phyloP scores from a whole-genome alignment of 2,888 invertebrate species.

The Coremacera marginata region DNA sequence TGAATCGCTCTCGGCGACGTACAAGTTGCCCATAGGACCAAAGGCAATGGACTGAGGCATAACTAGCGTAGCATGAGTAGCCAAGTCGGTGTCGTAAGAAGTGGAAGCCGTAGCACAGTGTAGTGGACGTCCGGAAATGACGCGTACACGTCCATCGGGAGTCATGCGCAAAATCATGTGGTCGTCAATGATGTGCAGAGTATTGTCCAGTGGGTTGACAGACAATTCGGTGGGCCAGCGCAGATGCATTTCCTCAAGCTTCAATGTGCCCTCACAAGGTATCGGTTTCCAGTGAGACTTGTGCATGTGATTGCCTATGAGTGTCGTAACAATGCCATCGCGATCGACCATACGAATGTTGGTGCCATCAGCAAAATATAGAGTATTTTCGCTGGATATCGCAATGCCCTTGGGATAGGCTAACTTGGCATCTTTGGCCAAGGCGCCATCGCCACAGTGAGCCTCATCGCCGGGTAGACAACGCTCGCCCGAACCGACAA shows the following conservation, averaged over 20 bases:
- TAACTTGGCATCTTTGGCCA: conserved; percentile 92
- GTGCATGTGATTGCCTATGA: conserved; percentile 93
- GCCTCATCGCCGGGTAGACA: conserved; percentile 94
- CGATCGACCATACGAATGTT: conserved; percentile 93
- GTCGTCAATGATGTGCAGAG: conserved; percentile 95
- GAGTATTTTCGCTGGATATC: conserved; percentile 89
- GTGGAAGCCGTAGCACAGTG: conserved; percentile 89
- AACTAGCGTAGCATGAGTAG: conserved; percentile 89
- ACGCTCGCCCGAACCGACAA: conserved; percentile 94
- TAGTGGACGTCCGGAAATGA: conserved; percentile 92
- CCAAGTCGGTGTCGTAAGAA: conserved; percentile 86
- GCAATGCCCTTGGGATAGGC: conserved; percentile 97
- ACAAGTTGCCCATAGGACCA: conserved; percentile 91
- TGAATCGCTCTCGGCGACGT: conserved; percentile 95
- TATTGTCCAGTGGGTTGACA: conserved; percentile 94
- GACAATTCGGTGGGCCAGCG: conserved; percentile 97
- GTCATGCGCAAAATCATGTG: conserved; percentile 95
- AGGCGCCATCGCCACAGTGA: conserved; percentile 95
- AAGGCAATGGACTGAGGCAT: conserved; percentile 96
- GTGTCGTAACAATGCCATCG: conserved; percentile 91
- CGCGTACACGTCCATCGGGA: conserved; percentile 89
- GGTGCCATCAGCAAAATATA: conserved; percentile 96
- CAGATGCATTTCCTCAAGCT: conserved; percentile 92
- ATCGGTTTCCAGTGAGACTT: conserved; percentile 94
- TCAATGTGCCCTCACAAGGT: conserved; percentile 90